Evolutionary conservation across 2,888 invertebrate species (phyloP), one percentile per base, ranked within the genome.

Genomic region (Troides aeacus): DNA sequence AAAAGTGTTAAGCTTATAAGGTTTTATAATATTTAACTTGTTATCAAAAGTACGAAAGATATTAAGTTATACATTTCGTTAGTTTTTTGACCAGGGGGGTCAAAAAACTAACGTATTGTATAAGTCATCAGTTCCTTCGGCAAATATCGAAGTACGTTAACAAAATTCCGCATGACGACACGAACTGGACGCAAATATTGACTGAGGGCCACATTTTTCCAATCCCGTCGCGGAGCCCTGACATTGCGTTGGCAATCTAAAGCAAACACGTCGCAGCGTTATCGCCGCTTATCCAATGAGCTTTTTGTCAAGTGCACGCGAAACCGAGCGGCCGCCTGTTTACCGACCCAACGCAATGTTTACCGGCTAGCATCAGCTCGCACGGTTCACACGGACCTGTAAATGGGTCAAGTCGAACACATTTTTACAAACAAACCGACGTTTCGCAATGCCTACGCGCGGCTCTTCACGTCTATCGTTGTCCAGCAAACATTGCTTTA

Each of bases 371-470:
- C 74, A 73, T 72, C 74, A 74, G 71, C 73, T 66, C 65, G 63
- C 71, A 62, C 71, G 73, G 77, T 81, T 82, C 80, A 81, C 81
- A 80, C 77, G 75, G 62, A 68, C 56, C 23, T 64, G 62, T 56
- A 53, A 59, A 67, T 67, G 74, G 72, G 66, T 39, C 72, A 71
- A 74, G 75, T 75, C 64, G 72, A 68, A 62, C 68, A 71, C 72
- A 63, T 61, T 67, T 69, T 69, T 64, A 68, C 67, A 50, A 69
- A 62, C 64, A 73, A 53, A 69, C 62, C 57, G n/a, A 67, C n/a
- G 24, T 62, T 67, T 67, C 50, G 67, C 62, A 66, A 66, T 61
- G 15, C 21, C 17, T 46, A 21, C 42, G 18, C 15, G 17, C 24
- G 36, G 21, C 12, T 21, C 1, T 46, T 46, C 24, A 42, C 62